Percentiles rank a stretch among this genome's conserved stretches.
phyloP scores from a whole-genome alignment of 2,797 vertebrate species.

The Myripristis jacobus region DNA sequence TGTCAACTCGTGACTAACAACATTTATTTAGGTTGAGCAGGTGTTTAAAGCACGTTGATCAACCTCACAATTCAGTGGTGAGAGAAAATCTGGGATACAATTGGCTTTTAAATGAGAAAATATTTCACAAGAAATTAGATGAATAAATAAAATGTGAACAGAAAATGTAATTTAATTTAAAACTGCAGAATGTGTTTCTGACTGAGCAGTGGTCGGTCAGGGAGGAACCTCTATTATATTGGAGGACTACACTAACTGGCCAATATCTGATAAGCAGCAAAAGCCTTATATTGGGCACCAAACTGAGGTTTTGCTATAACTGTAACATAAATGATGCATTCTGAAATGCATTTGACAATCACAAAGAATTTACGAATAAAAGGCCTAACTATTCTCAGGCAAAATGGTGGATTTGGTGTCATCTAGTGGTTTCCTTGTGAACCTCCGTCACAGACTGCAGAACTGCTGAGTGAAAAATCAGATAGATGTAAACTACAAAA shows the following conservation, averaged over 20 bases:
- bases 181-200: too few species aligned
- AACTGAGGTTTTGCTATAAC: too few species aligned
- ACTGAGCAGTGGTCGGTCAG: too few species aligned
- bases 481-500: not conserved
- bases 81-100: too few species aligned
- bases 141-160: not conserved
- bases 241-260: too few species aligned
- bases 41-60: too few species aligned
- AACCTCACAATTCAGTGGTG: too few species aligned
- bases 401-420: slow-evolving; percentile 48
- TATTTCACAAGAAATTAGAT: not conserved
- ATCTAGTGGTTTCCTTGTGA: slow-evolving; percentile 50
- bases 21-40: too few species aligned
- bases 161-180: not conserved
- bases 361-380: not conserved
- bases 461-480: not conserved
- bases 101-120: too few species aligned
- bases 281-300: too few species aligned
- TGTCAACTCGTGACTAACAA: too few species aligned
- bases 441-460: not conserved
- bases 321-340: not conserved
- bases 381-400: not conserved
- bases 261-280: not conserved
- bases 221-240: too few species aligned
- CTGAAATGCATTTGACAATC: not conserved